These are phyloP conservation scores for Liopterus haemorrhoidalis DNA, from an alignment of 2,888 invertebrate genomes.

Conservation along the genomic window DNA sequence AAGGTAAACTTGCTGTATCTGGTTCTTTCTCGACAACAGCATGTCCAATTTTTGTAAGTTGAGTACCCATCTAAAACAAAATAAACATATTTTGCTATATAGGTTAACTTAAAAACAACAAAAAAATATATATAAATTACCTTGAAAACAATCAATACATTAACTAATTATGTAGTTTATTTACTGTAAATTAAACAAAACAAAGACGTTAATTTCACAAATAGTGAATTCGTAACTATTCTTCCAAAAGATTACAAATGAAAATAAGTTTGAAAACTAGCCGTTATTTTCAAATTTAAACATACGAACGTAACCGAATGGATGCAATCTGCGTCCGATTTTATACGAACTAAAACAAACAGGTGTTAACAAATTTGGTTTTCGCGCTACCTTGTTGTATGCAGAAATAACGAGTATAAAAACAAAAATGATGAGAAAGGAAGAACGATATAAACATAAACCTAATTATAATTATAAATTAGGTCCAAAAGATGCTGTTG, in stretches of 20 bases:
- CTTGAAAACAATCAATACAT: neutral
- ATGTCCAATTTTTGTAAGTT: constrained; percentile 28
- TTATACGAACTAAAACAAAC: constrained; percentile 1
- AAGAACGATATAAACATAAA: constrained; percentile 2
- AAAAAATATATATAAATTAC: neutral
- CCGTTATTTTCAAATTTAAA: neutral
- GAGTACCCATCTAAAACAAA: constrained; percentile 28
- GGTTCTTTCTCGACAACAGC: constrained; percentile 18
- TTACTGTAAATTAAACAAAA: no score
- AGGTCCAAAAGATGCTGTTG: constrained; percentile 1
- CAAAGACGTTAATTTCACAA: no score
- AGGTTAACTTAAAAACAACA: constrained; percentile 1
- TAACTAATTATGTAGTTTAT: no score
- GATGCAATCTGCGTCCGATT: neutral
- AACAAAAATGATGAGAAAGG: constrained; percentile 4
- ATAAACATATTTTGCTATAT: neutral
- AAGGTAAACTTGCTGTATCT: constrained; percentile 25
- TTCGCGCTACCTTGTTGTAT: no score
- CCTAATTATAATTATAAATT: constrained; percentile 5
- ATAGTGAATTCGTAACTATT: neutral
- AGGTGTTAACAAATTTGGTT: constrained; percentile 9
- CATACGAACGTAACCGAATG: neutral
- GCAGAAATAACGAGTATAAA: neutral
- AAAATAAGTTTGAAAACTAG: neutral
- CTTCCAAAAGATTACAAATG: neutral